Percentiles rank a stretch among this genome's conserved stretches.
phyloP scores from a whole-genome alignment of 1,140 invertebrate species.

The Ceratina australensis region DNA sequence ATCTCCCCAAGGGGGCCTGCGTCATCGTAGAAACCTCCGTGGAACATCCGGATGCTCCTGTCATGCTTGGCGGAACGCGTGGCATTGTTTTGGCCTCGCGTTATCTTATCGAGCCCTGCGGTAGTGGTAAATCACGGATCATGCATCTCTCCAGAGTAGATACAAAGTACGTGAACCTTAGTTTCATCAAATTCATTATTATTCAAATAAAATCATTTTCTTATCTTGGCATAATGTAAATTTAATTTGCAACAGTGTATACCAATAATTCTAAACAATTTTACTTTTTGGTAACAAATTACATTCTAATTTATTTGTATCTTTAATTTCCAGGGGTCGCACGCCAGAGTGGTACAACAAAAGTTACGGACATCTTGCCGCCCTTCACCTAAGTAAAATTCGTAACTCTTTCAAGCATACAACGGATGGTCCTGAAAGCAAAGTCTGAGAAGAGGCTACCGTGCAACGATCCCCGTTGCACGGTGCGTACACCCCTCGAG shows the following conservation, averaged over 20 bases:
- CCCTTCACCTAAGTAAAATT: constrained; percentile 89
- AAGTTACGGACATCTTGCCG: constrained; percentile 92
- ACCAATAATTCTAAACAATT: too few relatives aligned
- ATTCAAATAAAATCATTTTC: not conserved
- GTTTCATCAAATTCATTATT: not conserved
- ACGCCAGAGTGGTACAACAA: constrained; percentile 97
- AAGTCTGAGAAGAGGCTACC: constrained; percentile 82
- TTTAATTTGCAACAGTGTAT: not conserved
- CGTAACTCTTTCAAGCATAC: constrained; percentile 90
- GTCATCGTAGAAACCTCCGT: constrained; percentile 93
- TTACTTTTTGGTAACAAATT: not conserved
- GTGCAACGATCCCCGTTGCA: constrained; percentile 75
- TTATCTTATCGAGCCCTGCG: constrained; percentile 95
- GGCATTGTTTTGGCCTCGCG: constrained; percentile 93
- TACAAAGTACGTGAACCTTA: constrained; percentile 86
- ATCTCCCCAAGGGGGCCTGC: constrained; percentile 90
- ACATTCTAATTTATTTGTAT: not conserved
- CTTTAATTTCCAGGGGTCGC: constrained; percentile 84
- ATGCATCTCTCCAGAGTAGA: constrained; percentile 94
- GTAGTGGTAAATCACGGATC: constrained; percentile 93
- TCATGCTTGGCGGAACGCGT: constrained; percentile 86
- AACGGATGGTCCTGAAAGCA: constrained; percentile 87
- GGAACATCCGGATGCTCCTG: constrained; percentile 87
- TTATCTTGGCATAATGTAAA: not conserved
- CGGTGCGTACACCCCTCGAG: constrained; percentile 56